These are phyloP conservation scores for Bunonema sp. DNA, from an alignment of 2,888 invertebrate genomes.

Conservation along the genomic window DNA sequence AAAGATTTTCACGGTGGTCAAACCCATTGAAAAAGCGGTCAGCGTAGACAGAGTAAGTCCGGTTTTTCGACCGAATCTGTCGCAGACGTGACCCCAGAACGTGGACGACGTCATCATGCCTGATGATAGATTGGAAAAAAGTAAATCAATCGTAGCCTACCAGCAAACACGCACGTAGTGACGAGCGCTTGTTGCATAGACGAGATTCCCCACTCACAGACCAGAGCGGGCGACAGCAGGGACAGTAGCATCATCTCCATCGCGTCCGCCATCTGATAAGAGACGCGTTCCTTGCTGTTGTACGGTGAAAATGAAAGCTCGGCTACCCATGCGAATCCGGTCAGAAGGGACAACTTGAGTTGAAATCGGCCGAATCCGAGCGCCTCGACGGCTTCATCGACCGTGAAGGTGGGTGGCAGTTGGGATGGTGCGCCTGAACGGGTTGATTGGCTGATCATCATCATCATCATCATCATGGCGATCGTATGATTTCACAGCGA, in stretches of 20 bases:
- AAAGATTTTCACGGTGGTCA: background rate
- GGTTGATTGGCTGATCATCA: no score
- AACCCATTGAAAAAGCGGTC: background rate
- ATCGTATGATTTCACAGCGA: no score
- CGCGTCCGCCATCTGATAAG: constrained; percentile 86
- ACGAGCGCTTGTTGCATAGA: constrained; percentile 57
- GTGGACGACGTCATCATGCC: constrained; percentile 94
- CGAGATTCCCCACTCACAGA: constrained; percentile 81
- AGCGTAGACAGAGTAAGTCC: background rate
- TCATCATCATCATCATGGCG: no score
- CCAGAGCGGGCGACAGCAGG: constrained; percentile 76
- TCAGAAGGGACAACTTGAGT: constrained; percentile 48
- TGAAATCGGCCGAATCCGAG: constrained; percentile 51
- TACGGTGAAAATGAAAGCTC: constrained; percentile 2
- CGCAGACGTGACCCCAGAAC: constrained; percentile 85
- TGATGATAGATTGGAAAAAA: no score
- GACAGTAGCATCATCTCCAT: constrained; percentile 96
- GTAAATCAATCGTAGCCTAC: no score
- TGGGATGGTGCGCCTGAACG: no score
- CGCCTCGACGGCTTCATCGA: constrained; percentile 50
- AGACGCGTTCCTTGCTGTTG: background rate
- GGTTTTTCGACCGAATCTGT: constrained; percentile 47
- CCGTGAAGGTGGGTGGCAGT: constrained; percentile 45
- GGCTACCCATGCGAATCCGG: constrained; percentile 50
- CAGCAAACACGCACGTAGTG: constrained; percentile 77